Percentiles rank a stretch among this genome's conserved stretches.
phyloP scores from a whole-genome alignment of 2,113 vertebrate species.

The Archilochus colubris region DNA sequence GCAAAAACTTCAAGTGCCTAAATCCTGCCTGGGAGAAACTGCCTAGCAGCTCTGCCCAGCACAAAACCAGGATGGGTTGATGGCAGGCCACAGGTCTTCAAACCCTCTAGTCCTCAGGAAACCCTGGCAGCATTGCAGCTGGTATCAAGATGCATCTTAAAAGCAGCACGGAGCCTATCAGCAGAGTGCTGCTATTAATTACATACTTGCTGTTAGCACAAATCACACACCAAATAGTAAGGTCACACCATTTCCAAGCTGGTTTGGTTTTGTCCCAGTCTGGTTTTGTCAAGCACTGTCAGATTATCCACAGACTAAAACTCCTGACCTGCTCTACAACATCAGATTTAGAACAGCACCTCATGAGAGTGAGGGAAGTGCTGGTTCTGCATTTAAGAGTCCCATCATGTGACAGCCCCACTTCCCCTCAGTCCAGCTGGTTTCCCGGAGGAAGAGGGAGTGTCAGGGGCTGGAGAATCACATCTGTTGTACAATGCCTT shows the following conservation, averaged over 20 bases:
- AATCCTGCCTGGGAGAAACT: neutral
- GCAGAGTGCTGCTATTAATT: neutral
- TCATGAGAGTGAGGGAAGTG: too few relatives aligned
- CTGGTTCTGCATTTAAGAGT: neutral
- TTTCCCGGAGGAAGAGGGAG: neutral
- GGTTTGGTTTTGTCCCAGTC: neutral
- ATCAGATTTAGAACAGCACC: neutral
- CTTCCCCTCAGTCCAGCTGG: neutral
- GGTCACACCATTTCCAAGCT: neutral
- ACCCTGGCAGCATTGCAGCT: neutral
- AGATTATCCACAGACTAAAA: neutral
- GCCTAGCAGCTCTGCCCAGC: neutral
- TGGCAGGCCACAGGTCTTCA: neutral
- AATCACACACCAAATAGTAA: neutral
- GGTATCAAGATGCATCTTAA: neutral
- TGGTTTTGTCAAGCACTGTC: neutral
- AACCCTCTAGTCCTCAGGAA: neutral
- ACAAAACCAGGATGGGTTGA: fast-evolving
- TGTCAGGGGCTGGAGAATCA: neutral
- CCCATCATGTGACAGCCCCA: fast-evolving
- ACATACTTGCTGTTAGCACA: neutral
- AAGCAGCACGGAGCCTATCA: neutral
- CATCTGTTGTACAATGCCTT: neutral
- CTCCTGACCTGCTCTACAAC: neutral
- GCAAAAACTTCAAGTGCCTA: neutral